A percentile compares a stretch with the other conserved stretches of the same genome.
These are phyloP conservation scores for Ahaetulla prasina DNA, from an alignment of 2,113 vertebrate species.

Conservation along the genomic window DNA sequence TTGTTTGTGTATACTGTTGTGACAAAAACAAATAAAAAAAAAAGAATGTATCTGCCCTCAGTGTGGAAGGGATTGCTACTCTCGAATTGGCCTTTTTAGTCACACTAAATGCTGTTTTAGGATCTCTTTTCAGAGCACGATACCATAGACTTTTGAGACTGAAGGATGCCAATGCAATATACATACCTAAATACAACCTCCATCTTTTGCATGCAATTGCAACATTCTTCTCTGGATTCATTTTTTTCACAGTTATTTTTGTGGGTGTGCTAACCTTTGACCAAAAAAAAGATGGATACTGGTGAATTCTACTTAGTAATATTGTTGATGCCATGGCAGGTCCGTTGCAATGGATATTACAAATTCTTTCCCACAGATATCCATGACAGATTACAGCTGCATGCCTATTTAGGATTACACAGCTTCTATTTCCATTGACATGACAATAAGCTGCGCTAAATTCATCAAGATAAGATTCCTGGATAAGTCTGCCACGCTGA, in stretches of 20 bases:
- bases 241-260: not conserved
- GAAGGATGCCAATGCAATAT: too few relatives aligned
- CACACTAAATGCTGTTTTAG: too few relatives aligned
- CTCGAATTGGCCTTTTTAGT: too few relatives aligned
- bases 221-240: not conserved
- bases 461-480: not conserved
- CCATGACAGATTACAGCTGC: not conserved
- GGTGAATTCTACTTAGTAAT: not conserved
- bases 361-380: not conserved
- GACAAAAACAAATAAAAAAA: too few relatives aligned
- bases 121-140: too few relatives aligned
- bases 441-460: not conserved
- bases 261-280: not conserved
- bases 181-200: not conserved
- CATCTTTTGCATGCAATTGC: not conserved
- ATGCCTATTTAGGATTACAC: not conserved
- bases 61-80: too few relatives aligned
- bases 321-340: not conserved
- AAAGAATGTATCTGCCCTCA: too few relatives aligned
- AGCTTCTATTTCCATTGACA: not conserved
- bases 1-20: too few relatives aligned
- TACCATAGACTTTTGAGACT: too few relatives aligned
- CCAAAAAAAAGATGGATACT: not conserved
- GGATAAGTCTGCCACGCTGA: not conserved
- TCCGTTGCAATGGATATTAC: not conserved